Evolutionary conservation across 2,113 vertebrate genomes (phyloP).

Genomic region (Crotalus helleri): DNA sequence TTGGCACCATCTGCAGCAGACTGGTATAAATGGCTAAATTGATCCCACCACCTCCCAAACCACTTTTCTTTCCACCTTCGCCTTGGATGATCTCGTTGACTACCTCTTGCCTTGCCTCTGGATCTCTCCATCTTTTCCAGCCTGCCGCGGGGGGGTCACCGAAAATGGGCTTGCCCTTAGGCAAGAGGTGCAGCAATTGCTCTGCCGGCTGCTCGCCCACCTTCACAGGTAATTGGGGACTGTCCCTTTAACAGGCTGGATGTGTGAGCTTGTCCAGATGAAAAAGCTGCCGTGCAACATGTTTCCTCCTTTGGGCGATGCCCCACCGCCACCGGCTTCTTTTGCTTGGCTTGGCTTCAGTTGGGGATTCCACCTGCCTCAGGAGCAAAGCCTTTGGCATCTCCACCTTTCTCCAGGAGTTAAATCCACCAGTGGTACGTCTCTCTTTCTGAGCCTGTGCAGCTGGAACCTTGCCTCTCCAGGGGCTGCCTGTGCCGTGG

Average conservation of each 20-base stretch:
- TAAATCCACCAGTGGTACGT: not conserved
- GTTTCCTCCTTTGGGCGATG: not conserved
- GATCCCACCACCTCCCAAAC: not conserved
- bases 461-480: constrained; percentile 5
- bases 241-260: constrained; percentile 12
- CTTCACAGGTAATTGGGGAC: constrained; percentile 5
- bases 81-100: not conserved
- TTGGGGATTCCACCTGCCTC: not conserved
- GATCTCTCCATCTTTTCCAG: too few species aligned
- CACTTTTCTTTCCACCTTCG: not conserved
- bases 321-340: not conserved
- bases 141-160: not conserved
- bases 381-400: not conserved
- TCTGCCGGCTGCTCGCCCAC: not conserved
- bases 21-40: constrained; percentile 13
- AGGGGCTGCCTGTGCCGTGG: constrained; percentile 9
- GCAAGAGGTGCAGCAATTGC: not conserved
- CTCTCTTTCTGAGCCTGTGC: constrained; percentile 2
- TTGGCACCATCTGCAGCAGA: not conserved
- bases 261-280: not conserved
- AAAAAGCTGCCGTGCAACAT: not conserved
- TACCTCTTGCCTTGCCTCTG: not conserved
- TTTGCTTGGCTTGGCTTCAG: not conserved
- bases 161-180: constrained; percentile 20
- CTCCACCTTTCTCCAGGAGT: not conserved